Evolutionary conservation across 2,113 vertebrate genomes (phyloP).

Genomic region (Serilophus lunatus): DNA sequence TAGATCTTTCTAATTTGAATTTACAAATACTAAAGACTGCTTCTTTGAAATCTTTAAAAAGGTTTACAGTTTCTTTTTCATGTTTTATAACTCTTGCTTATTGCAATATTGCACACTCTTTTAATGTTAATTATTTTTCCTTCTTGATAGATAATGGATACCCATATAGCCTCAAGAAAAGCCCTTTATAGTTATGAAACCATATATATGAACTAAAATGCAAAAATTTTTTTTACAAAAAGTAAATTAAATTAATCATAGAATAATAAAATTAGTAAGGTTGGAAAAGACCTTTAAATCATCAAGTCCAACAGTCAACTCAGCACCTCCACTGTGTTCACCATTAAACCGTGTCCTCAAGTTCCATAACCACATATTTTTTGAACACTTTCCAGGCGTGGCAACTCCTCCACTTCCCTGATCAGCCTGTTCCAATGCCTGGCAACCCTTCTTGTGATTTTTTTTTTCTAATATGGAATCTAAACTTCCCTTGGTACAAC

Average conservation of each 20-base stretch:
- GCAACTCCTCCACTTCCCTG: background rate
- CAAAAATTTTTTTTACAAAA: background rate
- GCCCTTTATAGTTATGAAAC: background rate
- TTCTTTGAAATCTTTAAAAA: constrained; percentile 20
- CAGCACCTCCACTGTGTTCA: background rate
- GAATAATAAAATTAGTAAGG: background rate
- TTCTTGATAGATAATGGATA: background rate
- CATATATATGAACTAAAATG: background rate
- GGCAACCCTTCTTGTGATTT: no score
- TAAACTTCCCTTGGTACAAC: background rate
- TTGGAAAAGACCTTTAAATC: background rate
- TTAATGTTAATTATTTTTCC: background rate
- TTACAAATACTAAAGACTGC: constrained; percentile 8
- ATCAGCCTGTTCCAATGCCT: background rate
- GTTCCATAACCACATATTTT: background rate
- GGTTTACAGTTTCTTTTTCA: background rate
- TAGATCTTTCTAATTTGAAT: constrained; percentile 37
- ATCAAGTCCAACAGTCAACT: background rate
- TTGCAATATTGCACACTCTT: background rate
- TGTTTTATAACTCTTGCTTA: background rate
- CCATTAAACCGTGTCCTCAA: background rate
- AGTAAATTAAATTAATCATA: background rate
- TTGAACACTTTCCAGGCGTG: background rate
- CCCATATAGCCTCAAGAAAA: background rate
- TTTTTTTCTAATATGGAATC: background rate